Base-by-base conservation (phyloP, 2,797 vertebrate genomes). In the Squalus acanthias region DNA sequence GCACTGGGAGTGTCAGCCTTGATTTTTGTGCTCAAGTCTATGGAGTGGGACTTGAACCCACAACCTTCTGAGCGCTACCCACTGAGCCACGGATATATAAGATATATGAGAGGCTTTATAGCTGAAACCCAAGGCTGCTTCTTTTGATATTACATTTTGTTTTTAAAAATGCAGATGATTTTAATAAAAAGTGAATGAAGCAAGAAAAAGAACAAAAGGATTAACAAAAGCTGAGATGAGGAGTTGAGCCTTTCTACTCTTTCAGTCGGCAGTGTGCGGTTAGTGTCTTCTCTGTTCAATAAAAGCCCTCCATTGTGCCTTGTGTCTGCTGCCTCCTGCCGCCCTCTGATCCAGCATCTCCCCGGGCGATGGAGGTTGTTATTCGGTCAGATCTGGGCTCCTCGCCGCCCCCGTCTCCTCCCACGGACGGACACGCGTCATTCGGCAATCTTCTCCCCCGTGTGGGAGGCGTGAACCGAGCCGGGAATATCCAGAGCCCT, bases 321-420 rank as follows among this genome's bases (percentile, higher is more conserved):
- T 46, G 29, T 17, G 53, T 15, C 57, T 91, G 57, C 88, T 63
- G 3, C 57, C 88, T 63, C 88, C 88, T 91, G 26, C 88, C 88
- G 88, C 88, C 57, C 26, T 63, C 29, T 91, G 57, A 15, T 63
- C 29, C 29, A n/a, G 74, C 12, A 9, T 97, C 97, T 98, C 97
- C 96, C 97, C 98, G 98, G 98, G 97, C 98, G 98, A 98, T 98
- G 98, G 98, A 98, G 97, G 97, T 98, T 98, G 98, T 98, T 98
- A 98, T 98, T 98, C 98, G 98, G 98, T 98, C 98, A 98, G 98
- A 98, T 98, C 98, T 98, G 98, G 97, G 98, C 98, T 98, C 98
- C 98, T 98, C 98, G 98, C 98, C 98, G 97, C 98, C 98, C 98
- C 98, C 98, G 97, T 97, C 97, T 98, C 98, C 98, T 98, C 98